phyloP scores from a whole-genome alignment of 2,113 vertebrate genomes.

The Ploceus nigricollis region DNA sequence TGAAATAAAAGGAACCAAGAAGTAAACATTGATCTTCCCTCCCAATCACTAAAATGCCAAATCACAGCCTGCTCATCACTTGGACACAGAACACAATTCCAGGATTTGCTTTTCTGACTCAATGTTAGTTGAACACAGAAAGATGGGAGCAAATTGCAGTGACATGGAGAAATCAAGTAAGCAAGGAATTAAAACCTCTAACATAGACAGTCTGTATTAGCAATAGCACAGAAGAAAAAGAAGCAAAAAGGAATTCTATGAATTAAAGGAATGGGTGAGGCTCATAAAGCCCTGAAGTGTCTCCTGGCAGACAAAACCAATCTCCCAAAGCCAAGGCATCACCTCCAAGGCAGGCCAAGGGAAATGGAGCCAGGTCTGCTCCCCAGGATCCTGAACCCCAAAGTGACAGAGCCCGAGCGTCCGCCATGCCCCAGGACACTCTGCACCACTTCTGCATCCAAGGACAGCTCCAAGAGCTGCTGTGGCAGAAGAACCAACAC shows the following conservation, averaged over 20 bases:
- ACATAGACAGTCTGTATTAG: neutral
- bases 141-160: neutral
- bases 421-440: rapidly evolving
- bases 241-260: neutral
- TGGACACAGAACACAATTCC: neutral
- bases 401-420: rapidly evolving
- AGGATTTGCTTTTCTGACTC: neutral
- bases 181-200: neutral
- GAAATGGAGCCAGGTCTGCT: neutral
- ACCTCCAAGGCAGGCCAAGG: neutral
- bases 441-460: neutral
- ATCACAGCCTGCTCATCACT: neutral
- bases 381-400: neutral
- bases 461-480: too few species aligned
- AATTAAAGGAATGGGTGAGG: neutral
- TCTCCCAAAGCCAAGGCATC: neutral
- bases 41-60: neutral
- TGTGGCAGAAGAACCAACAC: neutral
- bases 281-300: neutral
- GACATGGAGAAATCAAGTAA: neutral
- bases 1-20: neutral
- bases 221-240: neutral
- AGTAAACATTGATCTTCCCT: neutral
- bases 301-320: neutral
- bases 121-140: neutral